Conservation (phyloP, 2,797 vertebrate genomes). For the Lindbergichthys nudifrons region DNA sequence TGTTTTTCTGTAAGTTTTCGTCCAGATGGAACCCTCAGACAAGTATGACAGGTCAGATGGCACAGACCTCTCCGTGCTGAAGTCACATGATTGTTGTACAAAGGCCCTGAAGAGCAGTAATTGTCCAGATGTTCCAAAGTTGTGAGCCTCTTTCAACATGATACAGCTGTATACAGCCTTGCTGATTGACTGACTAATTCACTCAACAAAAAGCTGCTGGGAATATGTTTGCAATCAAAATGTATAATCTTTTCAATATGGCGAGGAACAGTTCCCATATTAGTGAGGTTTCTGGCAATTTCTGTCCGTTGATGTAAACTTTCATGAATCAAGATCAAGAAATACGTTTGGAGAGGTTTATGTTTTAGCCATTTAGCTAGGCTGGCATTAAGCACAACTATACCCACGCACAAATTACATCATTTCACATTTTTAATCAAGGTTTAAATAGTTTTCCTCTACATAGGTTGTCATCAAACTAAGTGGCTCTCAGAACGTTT, state of each 20-base stretch:
- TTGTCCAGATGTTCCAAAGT: conserved; percentile 75
- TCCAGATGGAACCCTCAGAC: conserved; percentile 52
- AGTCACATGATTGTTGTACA: conserved; percentile 68
- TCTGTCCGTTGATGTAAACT: conserved; percentile 37
- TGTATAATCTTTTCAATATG: conserved; percentile 67
- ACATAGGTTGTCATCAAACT: background rate
- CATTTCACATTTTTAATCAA: background rate
- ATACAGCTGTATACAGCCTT: conserved; percentile 69
- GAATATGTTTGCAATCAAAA: conserved; percentile 74
- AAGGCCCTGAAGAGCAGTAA: conserved; percentile 65
- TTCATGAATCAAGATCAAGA: conserved; percentile 39
- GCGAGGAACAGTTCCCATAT: conserved; percentile 30
- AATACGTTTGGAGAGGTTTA: conserved; percentile 2
- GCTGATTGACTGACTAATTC: conserved; percentile 76
- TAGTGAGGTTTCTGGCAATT: conserved; percentile 37
- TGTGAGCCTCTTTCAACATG: conserved; percentile 69
- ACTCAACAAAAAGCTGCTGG: conserved; percentile 63
- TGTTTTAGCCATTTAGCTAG: background rate
- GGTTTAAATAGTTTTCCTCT: background rate
- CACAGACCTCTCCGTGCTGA: conserved; percentile 48
- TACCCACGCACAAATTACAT: background rate
- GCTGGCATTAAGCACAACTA: background rate
- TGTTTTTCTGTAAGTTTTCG: conserved; percentile 43
- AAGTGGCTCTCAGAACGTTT: background rate
- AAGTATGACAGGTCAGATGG: conserved; percentile 52